Evolutionary conservation across 2,888 invertebrate genomes (phyloP).

Genomic region (Masnerella sp.): DNA sequence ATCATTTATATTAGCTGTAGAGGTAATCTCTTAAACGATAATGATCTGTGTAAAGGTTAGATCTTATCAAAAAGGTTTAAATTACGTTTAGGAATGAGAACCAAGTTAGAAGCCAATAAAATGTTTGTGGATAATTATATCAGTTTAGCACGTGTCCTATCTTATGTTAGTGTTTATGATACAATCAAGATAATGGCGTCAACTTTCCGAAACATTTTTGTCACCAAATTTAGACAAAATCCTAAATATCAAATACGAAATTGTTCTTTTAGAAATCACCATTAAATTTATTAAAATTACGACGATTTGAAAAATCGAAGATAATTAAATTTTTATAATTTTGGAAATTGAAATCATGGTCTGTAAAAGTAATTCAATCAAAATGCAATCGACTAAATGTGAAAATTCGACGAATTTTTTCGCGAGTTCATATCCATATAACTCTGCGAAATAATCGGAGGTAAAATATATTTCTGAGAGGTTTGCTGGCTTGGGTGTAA

Average conservation of each 20-base stretch:
- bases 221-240: background rate
- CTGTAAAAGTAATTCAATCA: too few species aligned
- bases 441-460: too few species aligned
- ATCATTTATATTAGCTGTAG: constrained; percentile 6
- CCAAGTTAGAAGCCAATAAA: constrained; percentile 32
- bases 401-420: background rate
- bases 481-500: background rate
- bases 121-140: constrained; percentile 39
- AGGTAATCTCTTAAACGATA: constrained; percentile 8
- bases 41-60: constrained; percentile 29
- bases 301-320: too few species aligned
- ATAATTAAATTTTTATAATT: too few species aligned
- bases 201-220: constrained; percentile 16
- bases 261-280: too few species aligned
- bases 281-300: too few species aligned
- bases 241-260: too few species aligned
- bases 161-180: constrained; percentile 22
- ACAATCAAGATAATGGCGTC: constrained; percentile 18
- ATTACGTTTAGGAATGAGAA: constrained; percentile 31
- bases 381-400: background rate
- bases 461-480: background rate
- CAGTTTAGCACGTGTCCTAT: constrained; percentile 26
- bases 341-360: too few species aligned
- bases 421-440: background rate
- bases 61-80: constrained; percentile 25